These are phyloP conservation scores for Cephus spinipes DNA, from an alignment of 2,888 invertebrate species.

Conservation along the genomic window DNA sequence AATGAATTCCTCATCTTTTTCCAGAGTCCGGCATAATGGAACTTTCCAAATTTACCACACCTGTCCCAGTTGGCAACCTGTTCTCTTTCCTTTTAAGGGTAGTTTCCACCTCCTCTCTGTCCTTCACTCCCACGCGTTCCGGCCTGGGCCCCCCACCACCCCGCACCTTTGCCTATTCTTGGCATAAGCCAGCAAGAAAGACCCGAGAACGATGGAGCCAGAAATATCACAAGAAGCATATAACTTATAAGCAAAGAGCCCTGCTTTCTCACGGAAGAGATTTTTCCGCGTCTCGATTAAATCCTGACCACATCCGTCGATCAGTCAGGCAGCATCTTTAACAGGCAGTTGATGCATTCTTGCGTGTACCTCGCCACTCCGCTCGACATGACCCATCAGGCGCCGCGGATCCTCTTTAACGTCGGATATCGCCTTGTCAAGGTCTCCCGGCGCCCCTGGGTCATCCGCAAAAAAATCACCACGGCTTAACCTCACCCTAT, in stretches of 20 bases:
- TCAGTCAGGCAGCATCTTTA: conserved; percentile 53
- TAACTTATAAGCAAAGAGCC: not conserved
- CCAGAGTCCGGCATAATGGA: not conserved
- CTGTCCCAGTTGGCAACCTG: not conserved
- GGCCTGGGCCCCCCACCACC: not conserved
- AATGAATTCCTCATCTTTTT: conserved; percentile 2
- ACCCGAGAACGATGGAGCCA: not conserved
- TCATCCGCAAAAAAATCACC: conserved; percentile 15
- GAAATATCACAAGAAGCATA: not conserved
- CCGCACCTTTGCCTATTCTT: not conserved
- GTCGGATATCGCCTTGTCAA: conserved; percentile 44
- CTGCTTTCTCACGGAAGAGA: conserved; percentile 64
- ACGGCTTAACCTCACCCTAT: not conserved
- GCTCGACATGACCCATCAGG: conserved; percentile 6
- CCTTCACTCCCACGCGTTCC: not conserved
- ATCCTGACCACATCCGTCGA: conserved; percentile 64
- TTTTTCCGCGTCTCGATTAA: conserved; percentile 62
- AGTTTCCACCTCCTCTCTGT: not conserved
- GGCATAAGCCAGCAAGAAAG: not conserved
- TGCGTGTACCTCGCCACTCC: conserved; percentile 48
- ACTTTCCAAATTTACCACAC: not conserved
- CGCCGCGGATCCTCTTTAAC: conserved; percentile 4
- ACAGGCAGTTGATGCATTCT: conserved; percentile 52
- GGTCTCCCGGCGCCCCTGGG: conserved; percentile 52
- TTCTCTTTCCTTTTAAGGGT: not conserved